Percentiles rank a stretch among this genome's conserved stretches.
phyloP scores from a whole-genome alignment of 2,797 vertebrate genomes.

The Cygnus olor region DNA sequence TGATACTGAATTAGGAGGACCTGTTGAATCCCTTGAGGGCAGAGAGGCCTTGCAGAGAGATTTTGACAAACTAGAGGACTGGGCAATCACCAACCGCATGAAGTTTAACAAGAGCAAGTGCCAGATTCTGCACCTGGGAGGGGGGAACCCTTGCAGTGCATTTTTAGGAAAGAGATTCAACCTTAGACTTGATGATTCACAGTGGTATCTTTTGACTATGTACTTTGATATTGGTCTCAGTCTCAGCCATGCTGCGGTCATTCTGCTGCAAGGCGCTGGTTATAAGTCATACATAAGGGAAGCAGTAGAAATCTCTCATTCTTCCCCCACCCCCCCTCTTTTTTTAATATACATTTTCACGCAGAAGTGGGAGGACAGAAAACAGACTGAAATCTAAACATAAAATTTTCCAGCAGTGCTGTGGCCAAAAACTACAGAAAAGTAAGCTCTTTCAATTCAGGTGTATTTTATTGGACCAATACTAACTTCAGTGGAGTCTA shows the following conservation, averaged over 20 bases:
- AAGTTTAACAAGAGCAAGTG: neutral
- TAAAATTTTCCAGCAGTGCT: neutral
- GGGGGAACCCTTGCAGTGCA: neutral
- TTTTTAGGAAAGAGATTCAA: neutral
- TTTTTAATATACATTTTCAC: neutral
- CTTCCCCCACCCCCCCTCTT: no score
- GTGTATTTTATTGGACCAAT: neutral
- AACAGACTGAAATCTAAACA: constrained; percentile 37
- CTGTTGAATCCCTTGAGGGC: neutral
- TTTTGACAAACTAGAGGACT: neutral
- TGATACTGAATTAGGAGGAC: neutral
- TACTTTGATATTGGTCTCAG: neutral
- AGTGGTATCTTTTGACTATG: neutral
- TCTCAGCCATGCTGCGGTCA: neutral
- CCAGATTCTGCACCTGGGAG: neutral
- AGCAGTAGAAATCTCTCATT: neutral
- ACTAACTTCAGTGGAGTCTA: neutral
- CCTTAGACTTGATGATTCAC: neutral
- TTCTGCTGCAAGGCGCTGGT: neutral
- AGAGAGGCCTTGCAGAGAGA: neutral
- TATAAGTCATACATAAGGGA: neutral
- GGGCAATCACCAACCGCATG: neutral
- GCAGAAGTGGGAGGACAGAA: constrained; percentile 4
- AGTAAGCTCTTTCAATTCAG: neutral
- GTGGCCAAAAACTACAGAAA: constrained; percentile 14